Evolutionary conservation across 2,888 invertebrate genomes (phyloP).

Genomic region (Xestia rhomboidea): DNA sequence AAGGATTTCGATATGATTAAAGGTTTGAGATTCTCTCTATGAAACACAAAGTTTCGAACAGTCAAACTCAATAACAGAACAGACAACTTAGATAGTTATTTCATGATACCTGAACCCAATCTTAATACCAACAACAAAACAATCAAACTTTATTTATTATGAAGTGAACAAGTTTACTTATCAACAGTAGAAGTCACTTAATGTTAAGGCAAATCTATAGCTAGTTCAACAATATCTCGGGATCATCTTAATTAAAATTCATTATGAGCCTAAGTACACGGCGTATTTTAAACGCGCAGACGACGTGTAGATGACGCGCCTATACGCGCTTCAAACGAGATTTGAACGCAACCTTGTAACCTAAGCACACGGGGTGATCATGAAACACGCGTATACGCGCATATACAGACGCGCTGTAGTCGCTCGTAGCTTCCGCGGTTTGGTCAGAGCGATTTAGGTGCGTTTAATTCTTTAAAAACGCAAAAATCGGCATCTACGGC

Average conservation of each 20-base stretch:
- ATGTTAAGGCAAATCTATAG: slow-evolving; percentile 41
- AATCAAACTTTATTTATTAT: slow-evolving; percentile 36
- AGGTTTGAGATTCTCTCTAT: not conserved
- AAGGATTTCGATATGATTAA: not conserved
- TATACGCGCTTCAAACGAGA: too few species aligned
- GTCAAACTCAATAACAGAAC: not conserved
- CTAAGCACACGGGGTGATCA: too few species aligned
- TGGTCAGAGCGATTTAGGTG: too few species aligned
- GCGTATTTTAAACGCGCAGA: too few species aligned
- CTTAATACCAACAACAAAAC: slow-evolving; percentile 15
- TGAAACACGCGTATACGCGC: too few species aligned
- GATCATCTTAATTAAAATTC: slow-evolving; percentile 44
- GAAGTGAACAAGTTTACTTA: slow-evolving; percentile 47
- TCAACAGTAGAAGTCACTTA: slow-evolving; percentile 35
- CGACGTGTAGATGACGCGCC: too few species aligned
- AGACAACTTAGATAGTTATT: not conserved
- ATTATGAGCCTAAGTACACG: too few species aligned
- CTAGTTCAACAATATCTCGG: slow-evolving; percentile 24
- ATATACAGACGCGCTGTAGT: too few species aligned
- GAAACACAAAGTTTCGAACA: not conserved
- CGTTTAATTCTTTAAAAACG: too few species aligned
- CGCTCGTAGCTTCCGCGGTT: too few species aligned
- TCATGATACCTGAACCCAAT: not conserved
- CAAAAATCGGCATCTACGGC: too few species aligned
- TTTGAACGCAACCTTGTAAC: too few species aligned